A percentile compares a stretch with the other conserved stretches of the same genome.
phyloP scores from a whole-genome alignment of 2,797 vertebrate genomes.

The Psittacula echo region DNA sequence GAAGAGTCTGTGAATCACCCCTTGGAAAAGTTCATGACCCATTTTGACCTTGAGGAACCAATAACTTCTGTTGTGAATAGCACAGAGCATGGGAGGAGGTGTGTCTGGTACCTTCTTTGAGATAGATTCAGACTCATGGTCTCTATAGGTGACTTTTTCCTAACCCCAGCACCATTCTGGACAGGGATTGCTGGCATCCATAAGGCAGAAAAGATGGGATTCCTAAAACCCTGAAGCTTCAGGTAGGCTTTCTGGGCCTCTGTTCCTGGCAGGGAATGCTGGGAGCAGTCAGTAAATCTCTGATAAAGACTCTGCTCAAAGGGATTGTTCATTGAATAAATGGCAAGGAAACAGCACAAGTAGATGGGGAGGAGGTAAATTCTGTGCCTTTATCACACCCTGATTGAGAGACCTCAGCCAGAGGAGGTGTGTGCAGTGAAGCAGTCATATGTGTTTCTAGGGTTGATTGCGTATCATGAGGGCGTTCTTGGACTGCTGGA shows the following conservation, averaged over 20 bases:
- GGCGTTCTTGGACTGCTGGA: not conserved
- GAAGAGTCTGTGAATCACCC: not conserved
- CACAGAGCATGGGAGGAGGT: not conserved
- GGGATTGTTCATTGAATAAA: not conserved
- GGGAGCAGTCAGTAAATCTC: not conserved
- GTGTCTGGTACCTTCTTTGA: not conserved
- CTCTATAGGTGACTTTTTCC: not conserved
- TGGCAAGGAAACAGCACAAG: not conserved
- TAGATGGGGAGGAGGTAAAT: not conserved
- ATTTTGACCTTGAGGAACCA: not conserved
- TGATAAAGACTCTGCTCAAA: not conserved
- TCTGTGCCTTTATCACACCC: not conserved
- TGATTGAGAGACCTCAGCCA: not conserved
- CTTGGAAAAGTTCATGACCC: not conserved
- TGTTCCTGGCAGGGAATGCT: not conserved
- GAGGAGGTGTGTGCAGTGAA: not conserved
- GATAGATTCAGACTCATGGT: not conserved
- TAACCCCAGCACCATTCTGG: not conserved
- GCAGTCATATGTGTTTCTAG: not conserved
- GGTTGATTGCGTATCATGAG: not conserved
- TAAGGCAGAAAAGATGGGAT: not conserved
- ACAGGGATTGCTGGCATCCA: not conserved
- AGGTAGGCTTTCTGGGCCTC: not conserved
- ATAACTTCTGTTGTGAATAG: not conserved
- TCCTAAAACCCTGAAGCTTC: slow-evolving; percentile 13